A percentile compares a stretch with the other conserved stretches of the same genome.
phyloP scores from a whole-genome alignment of 35 echinoderm and acorn worm genomes.

The Ophioderma brevispina region DNA sequence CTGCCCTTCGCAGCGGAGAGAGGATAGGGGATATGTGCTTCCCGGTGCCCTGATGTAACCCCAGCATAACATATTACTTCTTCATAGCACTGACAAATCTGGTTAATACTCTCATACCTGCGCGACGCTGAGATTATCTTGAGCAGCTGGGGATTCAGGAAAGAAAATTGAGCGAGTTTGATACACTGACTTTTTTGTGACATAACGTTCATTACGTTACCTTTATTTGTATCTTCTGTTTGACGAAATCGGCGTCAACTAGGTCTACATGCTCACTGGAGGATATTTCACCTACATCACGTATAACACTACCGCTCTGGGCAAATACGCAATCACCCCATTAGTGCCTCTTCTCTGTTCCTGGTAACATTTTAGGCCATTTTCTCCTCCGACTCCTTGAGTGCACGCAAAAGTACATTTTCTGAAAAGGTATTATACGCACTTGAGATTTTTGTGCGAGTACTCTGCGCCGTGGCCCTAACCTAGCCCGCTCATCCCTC shows the following conservation, averaged over 20 bases:
- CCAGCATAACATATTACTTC: neutral
- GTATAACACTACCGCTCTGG: neutral
- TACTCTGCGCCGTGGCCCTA: neutral
- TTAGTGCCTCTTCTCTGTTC: neutral
- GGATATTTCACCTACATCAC: too few species aligned
- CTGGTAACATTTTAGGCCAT: slow-evolving; percentile 4
- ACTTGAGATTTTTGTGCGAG: neutral
- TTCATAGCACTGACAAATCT: neutral
- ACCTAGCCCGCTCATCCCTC: too few species aligned
- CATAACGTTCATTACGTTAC: too few species aligned
- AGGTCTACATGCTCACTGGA: too few species aligned
- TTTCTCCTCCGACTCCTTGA: neutral
- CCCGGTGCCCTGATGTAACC: neutral
- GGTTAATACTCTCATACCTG: neutral
- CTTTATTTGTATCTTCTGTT: too few species aligned
- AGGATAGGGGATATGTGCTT: neutral
- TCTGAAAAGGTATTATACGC: neutral
- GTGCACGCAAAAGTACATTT: neutral
- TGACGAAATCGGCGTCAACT: too few species aligned
- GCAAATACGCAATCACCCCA: neutral
- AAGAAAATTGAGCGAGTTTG: too few species aligned
- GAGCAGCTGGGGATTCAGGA: too few species aligned
- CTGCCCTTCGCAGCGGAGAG: neutral
- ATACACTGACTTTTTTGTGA: too few species aligned
- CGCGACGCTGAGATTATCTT: too few species aligned